A percentile compares a stretch with the other conserved stretches of the same genome.
phyloP scores from a whole-genome alignment of 2,888 invertebrate genomes.

The Ormia ochracea region DNA sequence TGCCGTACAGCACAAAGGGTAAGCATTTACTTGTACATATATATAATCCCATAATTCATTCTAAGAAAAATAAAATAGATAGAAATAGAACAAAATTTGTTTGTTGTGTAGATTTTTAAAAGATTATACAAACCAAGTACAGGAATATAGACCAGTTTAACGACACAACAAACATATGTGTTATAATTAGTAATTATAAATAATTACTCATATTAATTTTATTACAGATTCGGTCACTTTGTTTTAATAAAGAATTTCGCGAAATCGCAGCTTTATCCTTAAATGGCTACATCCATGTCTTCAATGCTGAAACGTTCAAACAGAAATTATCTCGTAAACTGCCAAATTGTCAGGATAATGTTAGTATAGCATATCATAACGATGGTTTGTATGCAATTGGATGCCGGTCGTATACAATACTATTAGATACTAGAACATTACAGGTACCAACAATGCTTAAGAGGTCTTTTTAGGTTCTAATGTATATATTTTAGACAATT shows the following conservation, averaged over 20 bases:
- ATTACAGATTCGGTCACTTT: constrained; percentile 85
- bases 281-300: constrained; percentile 95
- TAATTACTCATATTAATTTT: background rate
- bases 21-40: constrained; percentile 44
- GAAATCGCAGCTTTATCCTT: constrained; percentile 94
- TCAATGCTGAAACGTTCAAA: constrained; percentile 91
- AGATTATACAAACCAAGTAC: too few species aligned
- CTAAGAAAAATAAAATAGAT: too few species aligned
- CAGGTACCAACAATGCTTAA: constrained; percentile 78
- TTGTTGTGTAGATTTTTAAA: too few species aligned
- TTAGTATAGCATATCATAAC: constrained; percentile 91
- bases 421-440: constrained; percentile 91
- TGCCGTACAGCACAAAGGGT: constrained; percentile 86
- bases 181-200: too few species aligned
- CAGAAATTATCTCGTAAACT: constrained; percentile 92
- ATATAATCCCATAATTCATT: too few species aligned
- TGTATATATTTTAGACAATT: constrained; percentile 78
- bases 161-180: too few species aligned
- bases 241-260: constrained; percentile 89
- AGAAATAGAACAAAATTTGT: too few species aligned
- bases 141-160: too few species aligned
- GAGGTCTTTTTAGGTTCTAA: background rate
- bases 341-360: constrained; percentile 93
- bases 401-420: constrained; percentile 92
- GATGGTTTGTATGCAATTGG: constrained; percentile 95